Percentiles rank a stretch among this genome's conserved stretches.
phyloP scores from a whole-genome alignment of 1,140 invertebrate species.

The Ceratosolen fusciceps region DNA sequence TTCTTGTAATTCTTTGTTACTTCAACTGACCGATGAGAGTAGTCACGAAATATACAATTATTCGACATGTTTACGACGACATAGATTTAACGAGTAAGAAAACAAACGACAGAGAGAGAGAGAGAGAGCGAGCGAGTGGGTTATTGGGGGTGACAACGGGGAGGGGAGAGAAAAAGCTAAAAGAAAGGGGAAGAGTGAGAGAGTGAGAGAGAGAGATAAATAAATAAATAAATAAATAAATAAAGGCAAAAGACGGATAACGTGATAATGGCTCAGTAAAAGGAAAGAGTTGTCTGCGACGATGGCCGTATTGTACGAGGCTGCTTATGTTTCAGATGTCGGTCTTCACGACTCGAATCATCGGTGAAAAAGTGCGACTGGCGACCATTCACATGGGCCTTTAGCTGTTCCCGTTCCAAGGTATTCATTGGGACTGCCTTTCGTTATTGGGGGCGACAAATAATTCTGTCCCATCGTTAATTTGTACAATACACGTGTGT shows the following conservation, averaged over 20 bases:
- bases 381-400: slow-evolving; percentile 66
- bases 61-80: no score
- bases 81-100: no score
- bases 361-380: slow-evolving; percentile 65
- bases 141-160: no score
- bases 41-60: no score
- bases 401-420: slow-evolving; percentile 71
- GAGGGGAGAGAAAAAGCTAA: no score
- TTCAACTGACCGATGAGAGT: no score
- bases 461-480: slow-evolving; percentile 57
- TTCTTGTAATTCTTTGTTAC: no score
- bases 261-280: slow-evolving; percentile 31
- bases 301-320: slow-evolving; percentile 67
- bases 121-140: no score
- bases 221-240: neutral
- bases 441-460: no score
- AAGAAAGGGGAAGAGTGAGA: neutral
- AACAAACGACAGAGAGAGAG: no score
- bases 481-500: slow-evolving; percentile 39
- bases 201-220: neutral
- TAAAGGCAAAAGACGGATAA: neutral
- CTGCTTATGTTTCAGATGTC: slow-evolving; percentile 73
- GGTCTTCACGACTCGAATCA: slow-evolving; percentile 66
- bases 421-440: slow-evolving; percentile 71
- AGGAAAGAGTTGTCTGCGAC: slow-evolving; percentile 9